These are phyloP conservation scores for Rambutsinella grinnellia DNA, from an alignment of 2,888 invertebrate genomes.

Conservation along the genomic window DNA sequence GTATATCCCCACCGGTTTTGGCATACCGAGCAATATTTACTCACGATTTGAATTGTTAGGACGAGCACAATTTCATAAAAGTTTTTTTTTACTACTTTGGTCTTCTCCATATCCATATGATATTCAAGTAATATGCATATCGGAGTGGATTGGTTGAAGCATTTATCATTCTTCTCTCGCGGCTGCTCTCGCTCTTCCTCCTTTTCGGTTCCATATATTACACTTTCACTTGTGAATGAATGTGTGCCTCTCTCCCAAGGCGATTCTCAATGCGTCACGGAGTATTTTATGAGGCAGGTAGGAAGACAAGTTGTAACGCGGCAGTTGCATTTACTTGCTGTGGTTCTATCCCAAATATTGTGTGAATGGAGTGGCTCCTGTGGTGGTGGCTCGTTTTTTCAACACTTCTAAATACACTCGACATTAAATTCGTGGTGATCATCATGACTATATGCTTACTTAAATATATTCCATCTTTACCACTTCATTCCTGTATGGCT, in stretches of 20 bases:
- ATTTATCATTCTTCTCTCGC: constrained; percentile 40
- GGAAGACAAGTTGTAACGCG: too few species aligned
- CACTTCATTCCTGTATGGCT: too few species aligned
- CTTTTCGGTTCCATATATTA: constrained; percentile 16
- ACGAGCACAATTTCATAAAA: too few species aligned
- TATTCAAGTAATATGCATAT: constrained; percentile 21
- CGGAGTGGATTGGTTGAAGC: constrained; percentile 28
- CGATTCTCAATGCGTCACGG: too few species aligned
- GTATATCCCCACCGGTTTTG: not conserved
- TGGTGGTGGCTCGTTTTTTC: constrained; percentile 1
- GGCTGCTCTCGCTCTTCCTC: not conserved
- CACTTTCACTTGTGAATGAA: constrained; percentile 30
- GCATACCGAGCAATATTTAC: not conserved
- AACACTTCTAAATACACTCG: too few species aligned
- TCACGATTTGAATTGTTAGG: too few species aligned
- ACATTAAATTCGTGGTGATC: too few species aligned
- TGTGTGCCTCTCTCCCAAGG: constrained; percentile 1
- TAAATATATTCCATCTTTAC: too few species aligned
- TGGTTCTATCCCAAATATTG: too few species aligned
- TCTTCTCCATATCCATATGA: not conserved
- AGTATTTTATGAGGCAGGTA: not conserved
- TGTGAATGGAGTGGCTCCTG: constrained; percentile 5
- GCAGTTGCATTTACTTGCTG: too few species aligned
- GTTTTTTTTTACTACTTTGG: not conserved
- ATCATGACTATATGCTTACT: too few species aligned